A percentile compares a stretch with the other conserved stretches of the same genome.
Evolutionary conservation across 2,797 vertebrate genomes (phyloP).

Genomic region (Sebastes baramenuke): DNA sequence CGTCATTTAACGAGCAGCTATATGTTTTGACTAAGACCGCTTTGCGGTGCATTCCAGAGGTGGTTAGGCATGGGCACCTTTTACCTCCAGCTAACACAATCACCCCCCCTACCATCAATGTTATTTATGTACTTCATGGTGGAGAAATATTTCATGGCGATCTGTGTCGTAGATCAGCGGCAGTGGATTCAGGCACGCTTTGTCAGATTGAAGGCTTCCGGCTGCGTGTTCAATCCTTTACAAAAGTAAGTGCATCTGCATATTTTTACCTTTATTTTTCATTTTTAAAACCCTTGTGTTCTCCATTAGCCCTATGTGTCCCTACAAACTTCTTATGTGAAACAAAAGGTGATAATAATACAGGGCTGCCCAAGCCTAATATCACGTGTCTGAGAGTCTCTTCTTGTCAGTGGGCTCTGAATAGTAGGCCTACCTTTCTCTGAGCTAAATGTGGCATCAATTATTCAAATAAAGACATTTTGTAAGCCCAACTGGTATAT

Average conservation of each 20-base stretch:
- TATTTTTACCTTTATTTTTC: not conserved
- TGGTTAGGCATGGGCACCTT: conserved; percentile 2
- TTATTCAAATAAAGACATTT: not conserved
- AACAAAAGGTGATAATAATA: not conserved
- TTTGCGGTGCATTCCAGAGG: conserved; percentile 48
- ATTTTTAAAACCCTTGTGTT: not conserved
- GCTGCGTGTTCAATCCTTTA: not conserved
- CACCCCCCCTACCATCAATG: not conserved
- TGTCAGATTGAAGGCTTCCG: not conserved
- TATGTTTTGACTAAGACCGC: conserved; percentile 58
- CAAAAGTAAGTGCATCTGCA: not conserved
- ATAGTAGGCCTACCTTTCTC: not conserved
- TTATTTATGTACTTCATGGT: conserved; percentile 29
- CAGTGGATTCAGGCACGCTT: not conserved
- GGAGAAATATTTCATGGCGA: not conserved
- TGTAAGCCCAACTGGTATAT: not conserved
- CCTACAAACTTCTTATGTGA: not conserved
- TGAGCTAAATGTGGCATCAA: not conserved
- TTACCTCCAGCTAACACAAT: not conserved
- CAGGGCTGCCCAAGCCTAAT: not conserved
- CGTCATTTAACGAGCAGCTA: conserved; percentile 63
- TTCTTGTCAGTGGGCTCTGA: not conserved
- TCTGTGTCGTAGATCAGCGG: conserved; percentile 2
- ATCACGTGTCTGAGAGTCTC: not conserved
- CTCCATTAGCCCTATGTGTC: not conserved